Base-by-base conservation (phyloP, 1,140 invertebrate genomes). In the Pseudomyrmex concolor region DNA sequence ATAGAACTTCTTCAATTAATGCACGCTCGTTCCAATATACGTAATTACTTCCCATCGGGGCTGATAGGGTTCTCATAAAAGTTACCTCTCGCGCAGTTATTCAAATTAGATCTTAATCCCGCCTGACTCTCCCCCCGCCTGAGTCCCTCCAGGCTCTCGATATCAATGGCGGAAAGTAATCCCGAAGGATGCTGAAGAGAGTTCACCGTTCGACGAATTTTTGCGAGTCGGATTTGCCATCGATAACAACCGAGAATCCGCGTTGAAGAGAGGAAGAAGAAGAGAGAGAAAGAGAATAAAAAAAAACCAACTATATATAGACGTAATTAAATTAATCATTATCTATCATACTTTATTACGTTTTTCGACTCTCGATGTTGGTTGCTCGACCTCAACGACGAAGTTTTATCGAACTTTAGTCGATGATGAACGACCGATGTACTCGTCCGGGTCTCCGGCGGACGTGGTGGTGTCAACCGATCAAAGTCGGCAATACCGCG, bases 341-440 rank as follows among this genome's bases (percentile, higher is more conserved):
- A 83, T 90, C 91, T 91, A 92, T 92, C 89, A 90, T 88, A 89
- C 88, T 91, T 92, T 88, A 91, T 93, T 93, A 92, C 87, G 84
- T 84, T 78, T 50, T 17, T 19, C 48, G 48, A 54, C 73, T 67
- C 25, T 67, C 50, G 25, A 25, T 55, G 73, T 67, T 67, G 25
- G 73, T 67, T 67, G 25, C 73, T 51, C 76, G 76, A 87, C 86
- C 19, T 17, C 19, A 54, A 77, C 85, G 87, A 80, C 78, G 77
- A 86, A 92, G 87, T 92, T 90, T 92, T 89, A 91, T 90, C 89
- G 67, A 88, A 89, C 89, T 91, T 86, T 83, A 84, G 34, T 77
- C 76, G 77, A 80, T 84, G 86, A 90, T 92, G 89, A 91, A 92
- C 89, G 71, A 55, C 62, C 86, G 71, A 87, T 88, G 84, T 85